phyloP scores from a whole-genome alignment of 2,113 vertebrate genomes.

The Laterallus jamaicensis region DNA sequence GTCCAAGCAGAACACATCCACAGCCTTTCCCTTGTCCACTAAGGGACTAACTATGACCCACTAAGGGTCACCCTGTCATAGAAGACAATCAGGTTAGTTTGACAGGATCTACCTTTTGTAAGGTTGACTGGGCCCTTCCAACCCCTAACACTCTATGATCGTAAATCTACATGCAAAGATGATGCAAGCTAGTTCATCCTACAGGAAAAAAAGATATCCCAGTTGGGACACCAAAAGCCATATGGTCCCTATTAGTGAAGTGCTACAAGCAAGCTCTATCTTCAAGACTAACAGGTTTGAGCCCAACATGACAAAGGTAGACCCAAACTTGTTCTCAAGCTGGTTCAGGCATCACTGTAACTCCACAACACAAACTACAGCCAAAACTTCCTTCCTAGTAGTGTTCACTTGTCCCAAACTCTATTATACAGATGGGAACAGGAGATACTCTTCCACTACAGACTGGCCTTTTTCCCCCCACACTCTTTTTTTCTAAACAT shows the following conservation, averaged over 20 bases:
- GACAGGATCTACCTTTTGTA: too few relatives aligned
- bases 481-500: background rate
- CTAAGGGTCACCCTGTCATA: too few relatives aligned
- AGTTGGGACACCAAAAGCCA: background rate
- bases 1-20: too few relatives aligned
- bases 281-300: background rate
- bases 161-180: background rate
- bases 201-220: background rate
- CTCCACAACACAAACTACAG: accelerated
- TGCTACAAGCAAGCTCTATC: background rate
- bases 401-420: background rate
- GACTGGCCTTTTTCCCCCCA: background rate
- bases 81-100: too few relatives aligned
- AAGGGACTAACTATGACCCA: too few relatives aligned
- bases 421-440: background rate
- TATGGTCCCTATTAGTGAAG: background rate
- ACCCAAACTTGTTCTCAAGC: background rate
- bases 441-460: background rate
- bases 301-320: background rate
- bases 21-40: too few relatives aligned
- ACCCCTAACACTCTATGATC: too few relatives aligned
- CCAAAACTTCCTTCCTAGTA: accelerated
- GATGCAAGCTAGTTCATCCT: background rate
- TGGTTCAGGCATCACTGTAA: background rate
- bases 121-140: too few relatives aligned